phyloP scores from a whole-genome alignment of 2,888 invertebrate species.

The Lithophane socia region DNA sequence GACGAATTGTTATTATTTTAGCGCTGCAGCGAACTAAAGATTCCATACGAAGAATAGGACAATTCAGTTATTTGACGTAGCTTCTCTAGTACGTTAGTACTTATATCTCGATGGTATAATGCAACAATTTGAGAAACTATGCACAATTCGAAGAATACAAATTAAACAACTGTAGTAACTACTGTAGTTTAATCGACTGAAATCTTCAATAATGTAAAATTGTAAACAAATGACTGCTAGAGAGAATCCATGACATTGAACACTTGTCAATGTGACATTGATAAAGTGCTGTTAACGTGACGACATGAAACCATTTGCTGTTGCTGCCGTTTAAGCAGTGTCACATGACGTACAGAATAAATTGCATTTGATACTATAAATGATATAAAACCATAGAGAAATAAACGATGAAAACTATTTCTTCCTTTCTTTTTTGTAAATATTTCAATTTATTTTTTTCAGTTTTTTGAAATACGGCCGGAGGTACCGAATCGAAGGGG shows the following conservation, averaged over 20 bases:
- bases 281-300: slow-evolving; percentile 34
- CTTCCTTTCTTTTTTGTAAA: too few relatives aligned
- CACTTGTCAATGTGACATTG: slow-evolving; percentile 42
- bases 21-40: too few relatives aligned
- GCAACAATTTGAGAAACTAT: neutral
- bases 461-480: neutral
- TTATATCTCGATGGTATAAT: too few relatives aligned
- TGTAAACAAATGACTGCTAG: slow-evolving; percentile 14
- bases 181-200: neutral
- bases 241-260: slow-evolving; percentile 20
- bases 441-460: too few relatives aligned
- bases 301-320: slow-evolving; percentile 37
- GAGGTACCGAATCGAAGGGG: too few relatives aligned
- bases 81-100: too few relatives aligned
- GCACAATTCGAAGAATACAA: neutral
- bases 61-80: too few relatives aligned
- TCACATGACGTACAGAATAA: neutral
- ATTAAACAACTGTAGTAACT: neutral
- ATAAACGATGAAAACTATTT: neutral
- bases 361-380: neutral
- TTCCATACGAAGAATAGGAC: too few relatives aligned
- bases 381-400: neutral
- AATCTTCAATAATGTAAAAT: neutral
- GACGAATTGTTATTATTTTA: too few relatives aligned
- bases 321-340: neutral